These are phyloP conservation scores for Phyto melanocephala DNA, from an alignment of 2,888 invertebrate genomes.

Conservation along the genomic window DNA sequence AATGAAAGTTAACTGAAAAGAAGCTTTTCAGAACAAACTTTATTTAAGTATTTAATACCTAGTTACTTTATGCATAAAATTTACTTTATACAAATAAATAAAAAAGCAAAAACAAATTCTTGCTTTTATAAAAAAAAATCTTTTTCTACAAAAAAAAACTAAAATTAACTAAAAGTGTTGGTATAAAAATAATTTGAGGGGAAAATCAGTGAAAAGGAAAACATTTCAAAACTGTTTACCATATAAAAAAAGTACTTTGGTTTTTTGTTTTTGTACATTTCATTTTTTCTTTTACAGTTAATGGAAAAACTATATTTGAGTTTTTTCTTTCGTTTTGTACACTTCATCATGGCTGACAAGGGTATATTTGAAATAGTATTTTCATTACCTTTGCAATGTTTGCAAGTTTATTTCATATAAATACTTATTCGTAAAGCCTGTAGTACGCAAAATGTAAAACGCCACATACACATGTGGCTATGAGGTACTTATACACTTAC, in stretches of 20 bases:
- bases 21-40: neutral
- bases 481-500: too few relatives aligned
- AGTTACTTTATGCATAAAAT: slow-evolving; percentile 2
- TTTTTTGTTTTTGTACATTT: neutral
- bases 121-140: neutral
- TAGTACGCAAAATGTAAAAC: too few relatives aligned
- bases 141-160: neutral
- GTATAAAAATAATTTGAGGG: slow-evolving; percentile 12
- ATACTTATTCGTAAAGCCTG: too few relatives aligned
- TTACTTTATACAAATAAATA: neutral
- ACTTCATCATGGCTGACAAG: too few relatives aligned
- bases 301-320: slow-evolving; percentile 1
- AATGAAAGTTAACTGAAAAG: neutral
- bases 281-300: slow-evolving; percentile 23
- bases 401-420: too few relatives aligned
- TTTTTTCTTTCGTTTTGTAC: neutral
- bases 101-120: neutral
- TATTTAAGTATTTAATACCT: slow-evolving; percentile 30
- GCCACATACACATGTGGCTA: too few relatives aligned
- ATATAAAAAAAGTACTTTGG: slow-evolving; percentile 11
- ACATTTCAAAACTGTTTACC: slow-evolving; percentile 43
- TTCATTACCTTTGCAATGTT: too few relatives aligned
- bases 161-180: slow-evolving; percentile 13
- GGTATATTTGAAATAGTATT: too few relatives aligned
- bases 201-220: slow-evolving; percentile 13